Conservation (phyloP, 2,888 invertebrate genomes). For the Xylota sylvarum region DNA sequence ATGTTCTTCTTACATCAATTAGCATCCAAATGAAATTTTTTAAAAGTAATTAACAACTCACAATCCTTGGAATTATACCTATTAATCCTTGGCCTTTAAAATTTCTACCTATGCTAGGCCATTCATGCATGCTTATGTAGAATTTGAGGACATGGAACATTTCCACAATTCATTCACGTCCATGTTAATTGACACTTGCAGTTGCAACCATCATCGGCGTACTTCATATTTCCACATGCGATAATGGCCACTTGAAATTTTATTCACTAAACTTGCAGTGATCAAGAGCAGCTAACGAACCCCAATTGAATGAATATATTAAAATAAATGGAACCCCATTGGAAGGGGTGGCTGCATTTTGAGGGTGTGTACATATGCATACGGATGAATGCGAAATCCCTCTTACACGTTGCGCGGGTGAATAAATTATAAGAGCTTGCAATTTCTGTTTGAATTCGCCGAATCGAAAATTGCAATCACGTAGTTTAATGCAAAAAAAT, state of each 20-base stretch:
- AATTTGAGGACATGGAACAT: too few species aligned
- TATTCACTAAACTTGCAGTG: conserved; percentile 67
- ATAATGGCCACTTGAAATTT: conserved; percentile 67
- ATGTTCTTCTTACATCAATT: too few species aligned
- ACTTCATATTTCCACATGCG: conserved; percentile 53
- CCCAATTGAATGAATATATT: conserved; percentile 72
- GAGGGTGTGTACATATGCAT: neutral
- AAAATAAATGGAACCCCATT: conserved; percentile 61
- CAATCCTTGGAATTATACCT: neutral
- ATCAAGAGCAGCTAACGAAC: conserved; percentile 73
- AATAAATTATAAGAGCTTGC: conserved; percentile 64
- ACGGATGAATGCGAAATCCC: conserved; percentile 23
- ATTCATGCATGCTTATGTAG: neutral
- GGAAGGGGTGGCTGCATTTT: neutral
- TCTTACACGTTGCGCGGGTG: conserved; percentile 40
- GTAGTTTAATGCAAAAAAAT: conserved; percentile 44
- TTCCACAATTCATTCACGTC: conserved; percentile 40
- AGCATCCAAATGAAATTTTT: too few species aligned
- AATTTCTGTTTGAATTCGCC: conserved; percentile 55
- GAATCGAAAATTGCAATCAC: conserved; percentile 69
- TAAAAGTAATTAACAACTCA: too few species aligned
- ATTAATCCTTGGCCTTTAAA: too few species aligned
- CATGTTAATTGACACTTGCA: conserved; percentile 68
- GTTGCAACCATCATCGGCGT: conserved; percentile 49
- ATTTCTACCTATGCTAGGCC: neutral